Conservation (phyloP, 2,888 invertebrate species). For the Lepidocyrtoides sp. region DNA sequence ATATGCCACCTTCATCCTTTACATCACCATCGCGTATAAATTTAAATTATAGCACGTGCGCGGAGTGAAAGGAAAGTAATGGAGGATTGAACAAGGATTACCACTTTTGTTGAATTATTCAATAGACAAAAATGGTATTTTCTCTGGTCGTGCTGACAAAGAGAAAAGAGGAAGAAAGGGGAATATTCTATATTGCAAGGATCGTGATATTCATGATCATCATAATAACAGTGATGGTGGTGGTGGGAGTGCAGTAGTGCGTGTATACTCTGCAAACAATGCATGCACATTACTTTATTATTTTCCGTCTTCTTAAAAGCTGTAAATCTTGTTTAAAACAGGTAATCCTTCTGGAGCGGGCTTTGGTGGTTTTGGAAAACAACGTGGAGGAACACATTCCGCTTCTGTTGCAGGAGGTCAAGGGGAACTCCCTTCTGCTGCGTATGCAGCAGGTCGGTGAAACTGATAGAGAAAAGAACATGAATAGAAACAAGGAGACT, state of each 20-base stretch:
- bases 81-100: slow-evolving; percentile 70
- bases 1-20: not conserved
- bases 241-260: not conserved
- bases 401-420: slow-evolving; percentile 83
- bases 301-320: not conserved
- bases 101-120: slow-evolving; percentile 74
- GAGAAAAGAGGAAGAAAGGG: not conserved
- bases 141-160: not conserved
- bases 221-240: not conserved
- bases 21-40: slow-evolving; percentile 38
- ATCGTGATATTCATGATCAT: not conserved
- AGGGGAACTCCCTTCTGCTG: slow-evolving; percentile 78
- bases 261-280: not conserved
- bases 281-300: not conserved
- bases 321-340: slow-evolving; percentile 72
- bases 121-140: slow-evolving; percentile 31
- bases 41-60: slow-evolving; percentile 54
- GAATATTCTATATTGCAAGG: not conserved
- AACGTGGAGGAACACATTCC: slow-evolving; percentile 75
- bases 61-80: slow-evolving; percentile 37
- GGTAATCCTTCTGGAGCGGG: slow-evolving; percentile 80
- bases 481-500: not conserved
- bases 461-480: not conserved
- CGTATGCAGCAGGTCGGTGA: slow-evolving; percentile 48
- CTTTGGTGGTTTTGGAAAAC: slow-evolving; percentile 82